Evolutionary conservation across 2,113 vertebrate species (phyloP), one percentile per base, ranked within the genome.

Genomic region (Melanerpes formicivorus): DNA sequence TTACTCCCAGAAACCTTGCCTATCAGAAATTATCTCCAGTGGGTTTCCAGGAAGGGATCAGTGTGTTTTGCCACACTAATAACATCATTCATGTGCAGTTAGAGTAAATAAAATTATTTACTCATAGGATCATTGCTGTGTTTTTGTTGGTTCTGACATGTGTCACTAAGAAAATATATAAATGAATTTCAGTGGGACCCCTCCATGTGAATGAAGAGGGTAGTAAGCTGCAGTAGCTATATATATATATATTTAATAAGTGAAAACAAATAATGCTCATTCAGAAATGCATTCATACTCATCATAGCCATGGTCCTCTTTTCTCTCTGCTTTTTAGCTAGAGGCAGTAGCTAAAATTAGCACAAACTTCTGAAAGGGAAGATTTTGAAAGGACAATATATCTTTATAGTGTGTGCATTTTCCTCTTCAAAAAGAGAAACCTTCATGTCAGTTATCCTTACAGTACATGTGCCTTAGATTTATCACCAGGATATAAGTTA

Each of bases 31-130:
- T 1, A 30, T 85, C 73, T 96, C 62, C 75, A 62, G 67, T 69
- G 34, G 44, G 44, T 84, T 96, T 92, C 69, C 70, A 78, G 50
- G 30, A 72, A 83, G 50, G 30, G 72, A 83, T 93, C 80, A 44
- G 80, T 90, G 69, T 70, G 70, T 90, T 95, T 88, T 84, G n/a
- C 55, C 25, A 54, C 23, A 42, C 42, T 92, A 78, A 71, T 34
- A 85, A 62, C 30, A 67, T 8, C 4, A 6, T 84, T 84, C 26
- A 37, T 21, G 18, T 76, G 69, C 62, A 76, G 48, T 59, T 87
- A 37, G 14, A 89, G 55, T 67, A 80, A 95, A 84, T 77, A 71
- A 60, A 81, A 84, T 73, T 56, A 78, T 89, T 82, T 93, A 65
- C 56, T 82, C 87, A 80, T 22, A 75, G 34, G 11, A 44, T 72